phyloP scores from a whole-genome alignment of 2,113 vertebrate genomes.

The Meles meles region DNA sequence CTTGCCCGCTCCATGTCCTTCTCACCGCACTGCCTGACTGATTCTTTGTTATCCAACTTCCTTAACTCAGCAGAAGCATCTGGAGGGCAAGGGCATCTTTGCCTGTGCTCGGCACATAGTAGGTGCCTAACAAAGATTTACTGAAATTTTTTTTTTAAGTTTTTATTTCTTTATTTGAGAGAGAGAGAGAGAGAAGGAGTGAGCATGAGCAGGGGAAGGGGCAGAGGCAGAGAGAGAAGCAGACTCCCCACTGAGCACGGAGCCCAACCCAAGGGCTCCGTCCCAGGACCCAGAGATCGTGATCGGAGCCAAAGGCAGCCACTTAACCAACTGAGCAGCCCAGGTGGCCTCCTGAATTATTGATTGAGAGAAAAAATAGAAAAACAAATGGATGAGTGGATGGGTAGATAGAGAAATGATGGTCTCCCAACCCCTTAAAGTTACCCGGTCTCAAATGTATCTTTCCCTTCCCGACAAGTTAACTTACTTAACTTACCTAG shows the following conservation, averaged over 20 bases:
- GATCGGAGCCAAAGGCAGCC: background rate
- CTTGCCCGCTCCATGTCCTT: background rate
- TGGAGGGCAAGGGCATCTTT: background rate
- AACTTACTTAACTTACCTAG: background rate
- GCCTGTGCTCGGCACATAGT: background rate
- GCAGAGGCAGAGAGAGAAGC: background rate
- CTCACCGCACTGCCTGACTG: rapidly evolving
- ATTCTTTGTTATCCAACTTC: background rate
- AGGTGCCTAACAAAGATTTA: background rate
- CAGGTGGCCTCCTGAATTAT: background rate
- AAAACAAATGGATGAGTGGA: background rate
- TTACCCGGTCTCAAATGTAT: background rate
- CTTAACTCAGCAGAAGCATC: background rate
- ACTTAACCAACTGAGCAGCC: background rate
- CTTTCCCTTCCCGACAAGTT: constrained; percentile 15
- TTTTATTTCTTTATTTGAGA: background rate
- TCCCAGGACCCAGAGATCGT: background rate
- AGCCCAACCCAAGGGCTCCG: background rate
- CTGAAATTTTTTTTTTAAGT: background rate
- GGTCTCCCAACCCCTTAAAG: background rate
- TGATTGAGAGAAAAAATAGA: background rate
- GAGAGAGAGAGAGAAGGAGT: background rate
- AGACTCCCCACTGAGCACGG: background rate
- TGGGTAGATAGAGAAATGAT: background rate
- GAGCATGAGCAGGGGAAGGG: background rate